These are phyloP conservation scores for Pentalonia nigronervosa DNA, from an alignment of 1,140 invertebrate genomes.

Conservation along the genomic window DNA sequence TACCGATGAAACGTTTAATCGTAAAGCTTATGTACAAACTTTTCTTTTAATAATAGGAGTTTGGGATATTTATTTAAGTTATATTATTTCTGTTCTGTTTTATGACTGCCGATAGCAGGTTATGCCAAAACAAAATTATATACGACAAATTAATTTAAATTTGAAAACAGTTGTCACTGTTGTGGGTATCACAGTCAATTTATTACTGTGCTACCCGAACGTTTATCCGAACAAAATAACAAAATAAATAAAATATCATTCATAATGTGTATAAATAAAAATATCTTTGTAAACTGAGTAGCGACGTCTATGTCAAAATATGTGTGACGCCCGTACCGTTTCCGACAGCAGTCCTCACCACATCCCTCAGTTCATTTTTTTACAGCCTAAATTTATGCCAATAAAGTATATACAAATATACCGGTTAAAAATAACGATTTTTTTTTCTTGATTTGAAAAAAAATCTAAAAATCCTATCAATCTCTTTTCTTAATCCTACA, in stretches of 20 bases:
- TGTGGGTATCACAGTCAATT: not conserved
- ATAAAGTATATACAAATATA: constrained; percentile 36
- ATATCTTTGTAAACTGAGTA: constrained; percentile 55
- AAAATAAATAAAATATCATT: constrained; percentile 43
- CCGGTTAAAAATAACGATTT: constrained; percentile 51
- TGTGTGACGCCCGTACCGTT: constrained; percentile 49
- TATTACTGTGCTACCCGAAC: constrained; percentile 26
- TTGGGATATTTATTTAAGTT: not conserved
- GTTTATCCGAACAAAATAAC: constrained; percentile 50
- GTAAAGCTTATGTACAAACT: not conserved
- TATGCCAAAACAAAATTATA: constrained; percentile 30
- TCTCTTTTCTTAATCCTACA: constrained; percentile 37
- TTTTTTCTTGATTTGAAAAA: constrained; percentile 39
- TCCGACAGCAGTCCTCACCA: constrained; percentile 48
- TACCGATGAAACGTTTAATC: not conserved
- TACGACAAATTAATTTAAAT: constrained; percentile 38
- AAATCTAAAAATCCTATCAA: constrained; percentile 26
- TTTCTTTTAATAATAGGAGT: not conserved
- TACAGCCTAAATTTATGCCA: constrained; percentile 45
- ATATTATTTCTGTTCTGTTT: not conserved
- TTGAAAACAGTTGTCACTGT: constrained; percentile 38
- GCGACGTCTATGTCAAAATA: constrained; percentile 52
- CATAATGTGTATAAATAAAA: constrained; percentile 54
- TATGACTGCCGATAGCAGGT: not conserved
- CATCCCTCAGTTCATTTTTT: constrained; percentile 46